A percentile compares a stretch with the other conserved stretches of the same genome.
These are phyloP conservation scores for Amphipoea oculea DNA, from an alignment of 2,888 invertebrate species.

Conservation along the genomic window DNA sequence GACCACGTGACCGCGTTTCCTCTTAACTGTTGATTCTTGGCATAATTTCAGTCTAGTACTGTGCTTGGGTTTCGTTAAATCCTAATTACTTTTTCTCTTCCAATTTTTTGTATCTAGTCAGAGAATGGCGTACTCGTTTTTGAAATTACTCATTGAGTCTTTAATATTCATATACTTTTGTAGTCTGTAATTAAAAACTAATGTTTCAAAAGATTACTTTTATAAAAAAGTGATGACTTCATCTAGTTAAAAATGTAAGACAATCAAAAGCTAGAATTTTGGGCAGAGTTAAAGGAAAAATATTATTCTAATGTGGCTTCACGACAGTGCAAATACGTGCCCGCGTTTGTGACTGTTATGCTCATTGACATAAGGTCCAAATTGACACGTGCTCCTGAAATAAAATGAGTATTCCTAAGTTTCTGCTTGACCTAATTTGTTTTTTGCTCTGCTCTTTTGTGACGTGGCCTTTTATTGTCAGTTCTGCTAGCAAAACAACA, in stretches of 20 bases:
- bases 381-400: slow-evolving; percentile 8
- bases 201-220: not conserved
- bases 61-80: not conserved
- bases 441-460: slow-evolving; percentile 42
- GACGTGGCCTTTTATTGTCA: slow-evolving; percentile 35
- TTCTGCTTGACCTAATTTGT: slow-evolving; percentile 37
- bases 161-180: not conserved
- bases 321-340: not conserved
- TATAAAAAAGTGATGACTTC: not conserved
- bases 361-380: not conserved
- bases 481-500: slow-evolving; percentile 10
- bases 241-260: not conserved
- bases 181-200: not conserved
- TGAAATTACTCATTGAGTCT: not conserved
- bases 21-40: not conserved
- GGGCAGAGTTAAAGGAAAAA: not conserved
- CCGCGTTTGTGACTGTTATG: not conserved
- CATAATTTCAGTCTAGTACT: not conserved
- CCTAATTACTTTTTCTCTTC: not conserved
- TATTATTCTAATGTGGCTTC: not conserved
- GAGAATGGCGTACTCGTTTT: too few species aligned
- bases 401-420: slow-evolving; percentile 37
- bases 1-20: not conserved
- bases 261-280: not conserved
- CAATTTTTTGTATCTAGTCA: not conserved